A percentile compares a stretch with the other conserved stretches of the same genome.
Evolutionary conservation across 1,140 invertebrate species (phyloP).

Genomic region (Drosophila kurseongensis): DNA sequence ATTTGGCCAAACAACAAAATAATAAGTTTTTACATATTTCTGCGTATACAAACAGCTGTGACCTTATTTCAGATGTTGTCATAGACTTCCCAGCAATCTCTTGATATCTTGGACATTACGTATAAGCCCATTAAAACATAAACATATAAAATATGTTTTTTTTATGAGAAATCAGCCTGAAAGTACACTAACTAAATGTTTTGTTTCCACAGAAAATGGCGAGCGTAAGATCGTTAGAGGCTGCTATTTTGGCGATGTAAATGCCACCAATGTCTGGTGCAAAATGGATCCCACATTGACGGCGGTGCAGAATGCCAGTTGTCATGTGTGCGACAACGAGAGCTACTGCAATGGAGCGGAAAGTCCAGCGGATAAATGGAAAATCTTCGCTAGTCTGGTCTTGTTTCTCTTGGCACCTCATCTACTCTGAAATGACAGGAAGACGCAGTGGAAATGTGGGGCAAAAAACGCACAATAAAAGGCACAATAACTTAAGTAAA

Average conservation of each 20-base stretch:
- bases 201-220: conserved; percentile 59
- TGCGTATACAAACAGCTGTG: conserved; percentile 21
- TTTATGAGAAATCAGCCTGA: conserved; percentile 36
- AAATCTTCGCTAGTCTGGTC: conserved; percentile 30
- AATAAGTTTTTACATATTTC: not conserved
- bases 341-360: conserved; percentile 66
- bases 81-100: conserved; percentile 8
- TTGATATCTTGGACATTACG: conserved; percentile 4
- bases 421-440: conserved; percentile 10
- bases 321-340: conserved; percentile 73
- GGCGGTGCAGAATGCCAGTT: conserved; percentile 59
- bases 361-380: conserved; percentile 23
- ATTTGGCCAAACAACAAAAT: conserved; percentile 8
- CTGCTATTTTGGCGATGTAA: conserved; percentile 78
- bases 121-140: conserved; percentile 7
- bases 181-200: conserved; percentile 55
- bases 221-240: conserved; percentile 64
- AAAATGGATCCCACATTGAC: conserved; percentile 68
- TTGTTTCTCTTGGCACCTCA: conserved; percentile 36
- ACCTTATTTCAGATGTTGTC: conserved; percentile 26
- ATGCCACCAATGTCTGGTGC: conserved; percentile 70
- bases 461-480: conserved; percentile 12
- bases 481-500: conserved; percentile 19
- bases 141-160: not conserved
- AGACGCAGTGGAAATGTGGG: conserved; percentile 1